Conservation (phyloP, 2,113 vertebrate genomes). For the Crocuta crocuta region DNA sequence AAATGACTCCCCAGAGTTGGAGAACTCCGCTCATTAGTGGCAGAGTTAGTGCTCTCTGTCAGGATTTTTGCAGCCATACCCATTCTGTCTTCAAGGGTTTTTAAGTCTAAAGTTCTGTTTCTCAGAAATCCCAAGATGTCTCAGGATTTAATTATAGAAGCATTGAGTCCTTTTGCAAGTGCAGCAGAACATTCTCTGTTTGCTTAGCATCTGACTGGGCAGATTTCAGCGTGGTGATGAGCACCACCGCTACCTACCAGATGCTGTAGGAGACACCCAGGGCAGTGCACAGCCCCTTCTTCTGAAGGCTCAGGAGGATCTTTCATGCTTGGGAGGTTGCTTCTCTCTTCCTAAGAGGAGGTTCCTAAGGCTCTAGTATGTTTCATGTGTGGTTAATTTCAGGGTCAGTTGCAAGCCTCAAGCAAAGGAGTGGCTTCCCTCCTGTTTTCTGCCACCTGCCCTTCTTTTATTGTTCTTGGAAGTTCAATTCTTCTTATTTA, state of each 20-base stretch:
- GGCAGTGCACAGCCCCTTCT: accelerated
- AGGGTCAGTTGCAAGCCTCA: background rate
- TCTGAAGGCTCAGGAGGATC: background rate
- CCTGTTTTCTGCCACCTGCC: background rate
- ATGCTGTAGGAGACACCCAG: accelerated
- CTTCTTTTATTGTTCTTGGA: background rate
- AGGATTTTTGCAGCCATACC: background rate
- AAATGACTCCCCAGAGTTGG: background rate
- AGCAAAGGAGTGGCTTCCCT: background rate
- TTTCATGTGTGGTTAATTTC: background rate
- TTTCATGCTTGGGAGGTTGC: no score
- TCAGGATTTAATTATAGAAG: background rate
- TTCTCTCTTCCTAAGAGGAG: background rate
- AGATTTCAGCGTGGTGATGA: background rate
- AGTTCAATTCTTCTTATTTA: no score
- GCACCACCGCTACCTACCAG: background rate
- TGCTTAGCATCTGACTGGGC: no score
- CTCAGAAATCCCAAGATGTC: background rate
- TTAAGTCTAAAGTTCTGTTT: background rate
- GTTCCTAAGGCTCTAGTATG: background rate
- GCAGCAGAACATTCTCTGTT: accelerated
- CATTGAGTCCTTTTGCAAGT: background rate
- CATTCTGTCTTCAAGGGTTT: background rate
- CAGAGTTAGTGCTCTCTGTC: no score
- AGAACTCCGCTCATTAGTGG: background rate